These are phyloP conservation scores for Centropyge bicolor DNA, from an alignment of 2,797 vertebrate genomes.

Conservation along the genomic window DNA sequence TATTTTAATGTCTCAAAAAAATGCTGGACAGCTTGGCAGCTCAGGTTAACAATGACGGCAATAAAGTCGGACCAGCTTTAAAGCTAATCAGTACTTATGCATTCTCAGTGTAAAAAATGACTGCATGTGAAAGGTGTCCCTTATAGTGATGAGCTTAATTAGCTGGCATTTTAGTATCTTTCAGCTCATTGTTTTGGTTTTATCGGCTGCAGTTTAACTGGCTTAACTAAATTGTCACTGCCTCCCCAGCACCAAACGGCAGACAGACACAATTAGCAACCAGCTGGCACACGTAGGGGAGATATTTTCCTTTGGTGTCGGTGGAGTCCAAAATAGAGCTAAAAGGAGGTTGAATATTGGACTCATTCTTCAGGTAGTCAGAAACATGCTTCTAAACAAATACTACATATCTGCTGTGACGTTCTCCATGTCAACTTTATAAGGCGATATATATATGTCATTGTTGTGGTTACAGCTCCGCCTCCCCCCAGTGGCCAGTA, in stretches of 20 bases:
- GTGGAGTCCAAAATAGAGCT: too few relatives aligned
- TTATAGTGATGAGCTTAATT: not conserved
- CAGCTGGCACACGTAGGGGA: not conserved
- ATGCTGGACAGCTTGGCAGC: not conserved
- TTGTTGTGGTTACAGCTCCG: not conserved
- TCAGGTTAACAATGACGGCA: not conserved
- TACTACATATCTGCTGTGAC: not conserved
- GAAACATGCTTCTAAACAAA: not conserved
- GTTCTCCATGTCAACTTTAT: not conserved
- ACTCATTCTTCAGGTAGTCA: not conserved
- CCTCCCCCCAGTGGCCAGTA: not conserved
- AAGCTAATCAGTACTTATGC: constrained; percentile 4
- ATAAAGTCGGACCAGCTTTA: not conserved
- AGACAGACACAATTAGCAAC: not conserved
- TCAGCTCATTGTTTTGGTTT: too few relatives aligned
- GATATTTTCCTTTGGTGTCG: too few relatives aligned
- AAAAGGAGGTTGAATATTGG: too few relatives aligned
- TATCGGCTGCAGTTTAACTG: too few relatives aligned
- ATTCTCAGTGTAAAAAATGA: not conserved
- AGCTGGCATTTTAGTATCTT: not conserved
- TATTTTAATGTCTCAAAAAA: constrained; percentile 22
- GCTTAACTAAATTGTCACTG: too few relatives aligned
- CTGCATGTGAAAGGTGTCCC: not conserved
- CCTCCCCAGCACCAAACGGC: not conserved
- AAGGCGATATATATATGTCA: not conserved